Percentiles rank a stretch among this genome's conserved stretches.
Evolutionary conservation across 2,113 vertebrate genomes (phyloP).

Genomic region (Chauna torquata): DNA sequence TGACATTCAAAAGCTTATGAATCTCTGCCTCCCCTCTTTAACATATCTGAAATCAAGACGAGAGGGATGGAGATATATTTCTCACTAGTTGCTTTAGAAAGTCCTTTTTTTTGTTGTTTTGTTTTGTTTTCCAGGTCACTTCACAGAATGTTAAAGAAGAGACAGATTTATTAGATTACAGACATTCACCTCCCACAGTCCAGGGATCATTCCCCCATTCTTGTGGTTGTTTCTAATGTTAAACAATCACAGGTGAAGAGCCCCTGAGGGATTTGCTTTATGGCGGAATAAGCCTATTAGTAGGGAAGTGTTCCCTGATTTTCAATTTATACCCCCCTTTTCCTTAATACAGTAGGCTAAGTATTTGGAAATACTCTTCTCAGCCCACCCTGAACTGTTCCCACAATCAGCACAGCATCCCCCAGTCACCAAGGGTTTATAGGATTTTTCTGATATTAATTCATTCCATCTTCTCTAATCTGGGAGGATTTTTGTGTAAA

Average conservation of each 20-base stretch:
- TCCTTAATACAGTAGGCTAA: not conserved
- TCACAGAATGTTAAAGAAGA: not conserved
- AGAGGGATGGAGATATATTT: not conserved
- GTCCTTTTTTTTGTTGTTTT: too few relatives aligned
- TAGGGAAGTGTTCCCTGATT: not conserved
- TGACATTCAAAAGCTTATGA: not conserved
- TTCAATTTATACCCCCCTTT: not conserved
- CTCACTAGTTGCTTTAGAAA: not conserved
- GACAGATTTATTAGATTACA: not conserved
- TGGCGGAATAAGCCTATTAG: not conserved
- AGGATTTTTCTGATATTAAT: conserved; percentile 43
- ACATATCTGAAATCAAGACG: not conserved
- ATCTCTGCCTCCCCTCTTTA: not conserved
- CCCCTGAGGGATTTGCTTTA: not conserved
- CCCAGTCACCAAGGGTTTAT: not conserved
- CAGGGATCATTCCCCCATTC: not conserved
- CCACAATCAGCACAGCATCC: conserved; percentile 22
- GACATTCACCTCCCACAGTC: not conserved
- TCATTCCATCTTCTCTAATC: conserved; percentile 19
- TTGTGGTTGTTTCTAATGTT: not conserved
- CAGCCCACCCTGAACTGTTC: conserved; percentile 34
- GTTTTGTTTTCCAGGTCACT: not conserved
- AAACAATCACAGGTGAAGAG: conserved; percentile 31
- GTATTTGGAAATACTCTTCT: not conserved
- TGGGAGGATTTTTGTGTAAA: conserved; percentile 32